phyloP scores from a whole-genome alignment of 2,888 invertebrate genomes.

The Scaptomyza polygonia region DNA sequence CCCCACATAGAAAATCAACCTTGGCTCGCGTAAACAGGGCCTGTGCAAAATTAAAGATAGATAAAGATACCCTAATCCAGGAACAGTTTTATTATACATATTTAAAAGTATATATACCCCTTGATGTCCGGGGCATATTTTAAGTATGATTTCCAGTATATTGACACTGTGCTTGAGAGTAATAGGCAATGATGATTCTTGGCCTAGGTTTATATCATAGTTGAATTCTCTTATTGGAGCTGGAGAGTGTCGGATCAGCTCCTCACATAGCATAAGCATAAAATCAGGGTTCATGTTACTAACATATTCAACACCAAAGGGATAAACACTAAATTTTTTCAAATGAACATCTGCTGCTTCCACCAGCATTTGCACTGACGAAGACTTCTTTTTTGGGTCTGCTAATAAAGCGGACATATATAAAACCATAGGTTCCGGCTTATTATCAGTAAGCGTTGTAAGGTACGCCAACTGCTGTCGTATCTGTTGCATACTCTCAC shows the following conservation, averaged over 20 bases:
- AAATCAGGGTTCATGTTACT: slow-evolving; percentile 93
- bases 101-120: slow-evolving; percentile 22
- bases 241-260: slow-evolving; percentile 91
- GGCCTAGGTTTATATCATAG: slow-evolving; percentile 75
- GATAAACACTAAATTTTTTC: slow-evolving; percentile 85
- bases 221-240: slow-evolving; percentile 85
- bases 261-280: slow-evolving; percentile 90
- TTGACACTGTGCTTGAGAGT: slow-evolving; percentile 87
- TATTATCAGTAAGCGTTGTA: slow-evolving; percentile 89
- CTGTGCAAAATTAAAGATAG: slow-evolving; percentile 82
- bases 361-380: slow-evolving; percentile 87
- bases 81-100: not conserved
- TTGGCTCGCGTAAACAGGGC: slow-evolving; percentile 90
- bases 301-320: slow-evolving; percentile 91
- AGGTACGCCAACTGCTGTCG: slow-evolving; percentile 94
- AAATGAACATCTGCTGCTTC: slow-evolving; percentile 87
- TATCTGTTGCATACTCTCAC: slow-evolving; percentile 86
- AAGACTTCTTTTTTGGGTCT: slow-evolving; percentile 84
- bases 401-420: slow-evolving; percentile 87
- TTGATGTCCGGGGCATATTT: slow-evolving; percentile 92
- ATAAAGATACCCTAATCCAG: not conserved
- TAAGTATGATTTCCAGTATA: slow-evolving; percentile 89
- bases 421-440: slow-evolving; percentile 87
- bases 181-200: slow-evolving; percentile 85
- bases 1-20: slow-evolving; percentile 92